phyloP scores from a whole-genome alignment of 2,888 invertebrate genomes.

The Meiosimyza platycephala region DNA sequence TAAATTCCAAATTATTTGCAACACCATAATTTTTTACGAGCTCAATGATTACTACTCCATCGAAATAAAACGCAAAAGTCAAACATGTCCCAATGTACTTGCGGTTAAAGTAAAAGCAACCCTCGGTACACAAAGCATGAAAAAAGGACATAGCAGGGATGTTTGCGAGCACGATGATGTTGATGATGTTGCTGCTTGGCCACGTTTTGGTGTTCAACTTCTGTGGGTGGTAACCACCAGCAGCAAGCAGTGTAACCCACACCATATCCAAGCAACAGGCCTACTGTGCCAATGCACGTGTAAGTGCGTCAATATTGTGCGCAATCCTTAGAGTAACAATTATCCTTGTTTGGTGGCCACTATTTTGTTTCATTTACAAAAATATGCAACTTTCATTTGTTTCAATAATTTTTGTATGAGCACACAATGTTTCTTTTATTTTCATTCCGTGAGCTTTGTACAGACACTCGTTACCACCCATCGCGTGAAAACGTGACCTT shows the following conservation, averaged over 20 bases:
- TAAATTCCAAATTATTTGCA: conserved; percentile 19
- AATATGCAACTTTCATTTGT: conserved; percentile 16
- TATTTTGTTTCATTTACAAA: conserved; percentile 14
- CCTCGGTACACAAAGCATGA: neutral
- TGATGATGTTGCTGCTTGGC: conserved; percentile 5
- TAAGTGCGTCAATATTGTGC: conserved; percentile 34
- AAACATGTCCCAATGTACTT: conserved; percentile 8
- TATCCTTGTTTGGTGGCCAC: conserved; percentile 13
- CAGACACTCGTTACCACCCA: conserved; percentile 41
- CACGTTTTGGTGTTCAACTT: conserved; percentile 5
- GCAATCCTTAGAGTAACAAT: conserved; percentile 31
- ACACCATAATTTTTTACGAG: neutral
- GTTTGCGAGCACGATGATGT: too few relatives aligned
- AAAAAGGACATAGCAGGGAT: too few relatives aligned
- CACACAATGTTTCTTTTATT: neutral
- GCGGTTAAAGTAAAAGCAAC: conserved; percentile 14
- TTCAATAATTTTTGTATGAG: conserved; percentile 14
- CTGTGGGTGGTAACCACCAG: conserved; percentile 18
- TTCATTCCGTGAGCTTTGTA: neutral
- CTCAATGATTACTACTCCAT: neutral
- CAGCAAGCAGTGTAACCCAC: neutral
- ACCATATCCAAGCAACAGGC: conserved; percentile 4
- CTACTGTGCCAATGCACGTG: conserved; percentile 19
- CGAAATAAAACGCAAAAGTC: conserved; percentile 27
- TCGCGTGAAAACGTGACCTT: conserved; percentile 46